Evolutionary conservation across 2,113 vertebrate genomes (phyloP).

Genomic region (Salvelinus fontinalis): DNA sequence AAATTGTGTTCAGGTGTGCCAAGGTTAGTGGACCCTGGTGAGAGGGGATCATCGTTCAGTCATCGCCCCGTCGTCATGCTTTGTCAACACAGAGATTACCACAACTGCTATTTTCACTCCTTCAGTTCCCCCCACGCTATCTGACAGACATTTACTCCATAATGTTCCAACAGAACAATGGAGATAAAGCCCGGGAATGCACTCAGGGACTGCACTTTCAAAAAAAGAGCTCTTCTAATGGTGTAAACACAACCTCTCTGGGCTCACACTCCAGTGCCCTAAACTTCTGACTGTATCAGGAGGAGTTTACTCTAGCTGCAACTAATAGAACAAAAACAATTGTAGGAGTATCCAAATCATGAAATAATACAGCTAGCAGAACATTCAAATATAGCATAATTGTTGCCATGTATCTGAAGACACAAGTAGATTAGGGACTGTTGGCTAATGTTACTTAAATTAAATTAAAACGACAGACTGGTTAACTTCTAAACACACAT

Average conservation of each 20-base stretch:
- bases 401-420: not conserved
- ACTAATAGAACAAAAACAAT: not conserved
- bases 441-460: not conserved
- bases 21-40: slow-evolving; percentile 44
- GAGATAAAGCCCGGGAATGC: slow-evolving; percentile 34
- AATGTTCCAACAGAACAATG: slow-evolving; percentile 29
- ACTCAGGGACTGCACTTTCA: not conserved
- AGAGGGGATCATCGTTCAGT: slow-evolving; percentile 44
- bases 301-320: not conserved
- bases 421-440: not conserved
- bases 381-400: not conserved
- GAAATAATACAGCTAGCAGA: not conserved
- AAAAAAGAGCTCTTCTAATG: not conserved
- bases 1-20: slow-evolving; percentile 56
- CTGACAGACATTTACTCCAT: slow-evolving; percentile 21
- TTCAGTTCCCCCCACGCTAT: slow-evolving; percentile 31
- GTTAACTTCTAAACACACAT: no score
- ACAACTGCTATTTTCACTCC: slow-evolving; percentile 46
- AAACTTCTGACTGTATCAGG: not conserved
- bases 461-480: not conserved
- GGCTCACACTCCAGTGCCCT: not conserved
- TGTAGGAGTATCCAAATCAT: not conserved
- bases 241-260: not conserved
- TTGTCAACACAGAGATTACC: slow-evolving; percentile 23
- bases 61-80: slow-evolving; percentile 51